These are phyloP conservation scores for Lathamus discolor DNA, from an alignment of 2,113 vertebrate genomes.

Conservation along the genomic window DNA sequence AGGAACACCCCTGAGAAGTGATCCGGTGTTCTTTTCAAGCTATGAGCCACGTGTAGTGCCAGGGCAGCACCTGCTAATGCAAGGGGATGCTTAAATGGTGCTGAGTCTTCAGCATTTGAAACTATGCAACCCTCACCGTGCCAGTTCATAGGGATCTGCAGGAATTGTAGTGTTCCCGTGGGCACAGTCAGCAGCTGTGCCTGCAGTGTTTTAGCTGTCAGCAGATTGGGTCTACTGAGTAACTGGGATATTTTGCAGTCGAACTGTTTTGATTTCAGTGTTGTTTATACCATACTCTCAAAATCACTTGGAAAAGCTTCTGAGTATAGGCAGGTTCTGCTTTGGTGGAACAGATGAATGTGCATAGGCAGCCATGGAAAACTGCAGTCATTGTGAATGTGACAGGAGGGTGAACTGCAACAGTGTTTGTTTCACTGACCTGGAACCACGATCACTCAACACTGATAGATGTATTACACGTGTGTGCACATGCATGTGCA, in stretches of 20 bases:
- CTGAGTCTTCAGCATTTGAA: background rate
- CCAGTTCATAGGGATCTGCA: background rate
- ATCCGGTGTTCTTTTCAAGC: background rate
- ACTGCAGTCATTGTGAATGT: background rate
- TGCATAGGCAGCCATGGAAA: background rate
- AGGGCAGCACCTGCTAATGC: background rate
- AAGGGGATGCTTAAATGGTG: background rate
- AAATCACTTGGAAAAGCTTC: background rate
- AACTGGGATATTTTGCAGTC: background rate
- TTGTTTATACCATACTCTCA: background rate
- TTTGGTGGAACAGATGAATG: background rate
- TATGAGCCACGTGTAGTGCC: background rate
- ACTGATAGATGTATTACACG: too few species aligned
- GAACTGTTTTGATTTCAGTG: background rate
- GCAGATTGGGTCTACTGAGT: background rate
- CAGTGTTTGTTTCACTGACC: background rate
- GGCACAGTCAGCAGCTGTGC: background rate
- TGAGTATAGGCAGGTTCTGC: background rate
- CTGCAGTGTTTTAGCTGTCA: background rate
- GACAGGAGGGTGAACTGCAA: background rate
- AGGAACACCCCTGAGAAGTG: background rate
- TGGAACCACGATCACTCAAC: background rate
- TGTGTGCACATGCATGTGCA: background rate
- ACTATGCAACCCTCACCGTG: rapidly evolving
- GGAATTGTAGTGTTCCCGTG: background rate